These are phyloP conservation scores for Tetraodon nigroviridis DNA, from an alignment of 2,113 vertebrate species.

Conservation along the genomic window DNA sequence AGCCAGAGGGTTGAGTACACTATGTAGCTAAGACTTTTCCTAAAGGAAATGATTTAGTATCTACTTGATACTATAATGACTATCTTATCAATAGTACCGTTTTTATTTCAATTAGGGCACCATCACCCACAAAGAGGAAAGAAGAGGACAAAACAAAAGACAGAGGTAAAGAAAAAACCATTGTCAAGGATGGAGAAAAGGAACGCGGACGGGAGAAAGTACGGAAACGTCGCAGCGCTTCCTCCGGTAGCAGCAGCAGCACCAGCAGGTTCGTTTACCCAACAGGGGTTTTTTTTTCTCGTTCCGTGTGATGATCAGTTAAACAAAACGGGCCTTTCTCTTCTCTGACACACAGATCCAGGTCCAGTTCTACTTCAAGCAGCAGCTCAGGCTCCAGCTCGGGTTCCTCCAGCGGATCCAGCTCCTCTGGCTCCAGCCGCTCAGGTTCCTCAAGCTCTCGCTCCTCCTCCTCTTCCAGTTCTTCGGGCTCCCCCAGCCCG, in stretches of 20 bases:
- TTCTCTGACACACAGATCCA: slow-evolving; percentile 18
- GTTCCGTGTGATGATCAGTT: slow-evolving; percentile 44
- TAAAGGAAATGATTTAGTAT: too few relatives aligned
- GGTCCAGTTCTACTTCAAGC: slow-evolving; percentile 91
- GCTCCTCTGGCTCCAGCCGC: slow-evolving; percentile 91
- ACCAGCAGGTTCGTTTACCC: slow-evolving; percentile 75
- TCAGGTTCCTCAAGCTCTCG: slow-evolving; percentile 92
- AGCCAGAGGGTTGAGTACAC: too few relatives aligned
- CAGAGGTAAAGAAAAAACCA: slow-evolving; percentile 87
- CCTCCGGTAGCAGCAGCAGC: slow-evolving; percentile 89
- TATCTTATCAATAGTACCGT: neutral
- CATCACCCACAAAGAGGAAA: slow-evolving; percentile 93
- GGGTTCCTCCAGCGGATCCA: slow-evolving; percentile 93
- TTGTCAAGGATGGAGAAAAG: slow-evolving; percentile 87
- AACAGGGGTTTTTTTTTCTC: neutral
- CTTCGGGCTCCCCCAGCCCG: slow-evolving; percentile 90
- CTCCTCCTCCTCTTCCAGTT: slow-evolving; percentile 92
- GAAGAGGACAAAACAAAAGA: slow-evolving; percentile 95
- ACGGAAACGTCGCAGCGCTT: slow-evolving; percentile 89
- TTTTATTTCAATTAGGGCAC: slow-evolving; percentile 73
- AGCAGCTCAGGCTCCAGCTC: slow-evolving; percentile 95
- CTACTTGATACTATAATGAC: too few relatives aligned
- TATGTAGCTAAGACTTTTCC: too few relatives aligned
- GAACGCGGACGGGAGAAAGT: slow-evolving; percentile 89
- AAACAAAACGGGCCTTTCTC: neutral